phyloP scores from a whole-genome alignment of 2,113 vertebrate genomes.

The Promerops cafer region DNA sequence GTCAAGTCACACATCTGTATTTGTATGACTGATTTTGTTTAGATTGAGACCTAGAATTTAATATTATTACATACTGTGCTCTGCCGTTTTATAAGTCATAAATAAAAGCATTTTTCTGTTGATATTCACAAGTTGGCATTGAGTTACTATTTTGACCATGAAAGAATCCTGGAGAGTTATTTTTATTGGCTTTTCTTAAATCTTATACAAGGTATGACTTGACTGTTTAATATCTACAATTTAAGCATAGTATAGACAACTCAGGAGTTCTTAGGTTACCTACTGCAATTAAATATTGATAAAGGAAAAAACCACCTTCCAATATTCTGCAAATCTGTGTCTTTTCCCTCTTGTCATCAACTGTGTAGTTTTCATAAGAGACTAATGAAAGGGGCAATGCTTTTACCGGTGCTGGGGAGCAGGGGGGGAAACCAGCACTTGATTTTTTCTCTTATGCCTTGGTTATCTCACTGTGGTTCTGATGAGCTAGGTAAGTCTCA shows the following conservation, averaged over 20 bases:
- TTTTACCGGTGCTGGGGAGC: neutral
- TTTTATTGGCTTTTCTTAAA: neutral
- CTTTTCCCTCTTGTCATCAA: neutral
- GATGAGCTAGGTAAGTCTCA: conserved; percentile 61
- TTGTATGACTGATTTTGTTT: neutral
- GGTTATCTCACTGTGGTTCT: conserved; percentile 39
- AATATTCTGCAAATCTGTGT: conserved; percentile 49
- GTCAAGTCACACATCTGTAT: neutral
- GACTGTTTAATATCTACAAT: neutral
- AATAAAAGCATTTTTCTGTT: neutral
- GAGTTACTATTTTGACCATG: neutral
- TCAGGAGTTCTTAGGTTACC: conserved; percentile 40
- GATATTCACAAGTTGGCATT: neutral
- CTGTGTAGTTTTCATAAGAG: neutral
- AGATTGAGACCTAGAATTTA: neutral
- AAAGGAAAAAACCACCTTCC: conserved; percentile 46
- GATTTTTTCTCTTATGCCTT: neutral
- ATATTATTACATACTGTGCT: neutral
- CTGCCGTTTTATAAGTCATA: neutral
- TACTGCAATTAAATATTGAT: conserved; percentile 64
- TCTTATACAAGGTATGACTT: neutral
- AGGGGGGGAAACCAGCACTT: accelerated
- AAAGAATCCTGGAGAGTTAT: neutral
- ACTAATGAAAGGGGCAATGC: neutral
- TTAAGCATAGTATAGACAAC: neutral